Percentiles rank a stretch among this genome's conserved stretches.
Conservation (phyloP, 2,888 invertebrate species). For the Drepana falcataria region DNA sequence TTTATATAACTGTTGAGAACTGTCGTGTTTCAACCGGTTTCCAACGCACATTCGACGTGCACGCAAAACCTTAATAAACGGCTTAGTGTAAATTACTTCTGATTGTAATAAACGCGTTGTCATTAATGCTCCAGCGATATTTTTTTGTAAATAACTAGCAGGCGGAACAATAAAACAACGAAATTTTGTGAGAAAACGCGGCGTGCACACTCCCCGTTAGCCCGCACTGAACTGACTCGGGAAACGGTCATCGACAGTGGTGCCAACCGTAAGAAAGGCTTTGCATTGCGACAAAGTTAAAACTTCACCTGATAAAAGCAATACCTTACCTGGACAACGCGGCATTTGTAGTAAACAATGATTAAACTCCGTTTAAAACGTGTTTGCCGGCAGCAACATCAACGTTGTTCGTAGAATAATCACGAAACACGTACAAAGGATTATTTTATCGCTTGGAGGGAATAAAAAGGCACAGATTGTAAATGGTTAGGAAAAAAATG, state of each 20-base stretch:
- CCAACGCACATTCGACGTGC: slow-evolving; percentile 12
- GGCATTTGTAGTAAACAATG: background rate
- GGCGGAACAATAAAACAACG: slow-evolving; percentile 20
- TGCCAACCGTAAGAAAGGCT: slow-evolving; percentile 45
- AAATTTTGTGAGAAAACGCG: slow-evolving; percentile 7
- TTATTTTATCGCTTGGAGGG: slow-evolving; percentile 37
- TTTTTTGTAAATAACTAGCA: slow-evolving; percentile 21
- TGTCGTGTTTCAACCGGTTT: slow-evolving; percentile 39
- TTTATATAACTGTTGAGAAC: slow-evolving; percentile 60
- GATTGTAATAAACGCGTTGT: slow-evolving; percentile 9
- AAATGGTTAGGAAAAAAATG: slow-evolving; percentile 31
- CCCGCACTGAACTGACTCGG: slow-evolving; percentile 38
- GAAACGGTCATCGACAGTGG: slow-evolving; percentile 23
- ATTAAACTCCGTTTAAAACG: slow-evolving; percentile 1
- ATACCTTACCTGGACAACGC: slow-evolving; percentile 8
- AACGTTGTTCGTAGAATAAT: slow-evolving; percentile 28
- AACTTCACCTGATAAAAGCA: slow-evolving; percentile 1
- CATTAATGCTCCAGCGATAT: slow-evolving; percentile 26
- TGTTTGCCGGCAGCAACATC: slow-evolving; percentile 2
- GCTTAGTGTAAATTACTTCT: background rate
- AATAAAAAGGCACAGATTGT: slow-evolving; percentile 46
- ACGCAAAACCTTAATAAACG: slow-evolving; percentile 3
- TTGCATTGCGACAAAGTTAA: slow-evolving; percentile 13
- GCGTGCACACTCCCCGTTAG: slow-evolving; percentile 33
- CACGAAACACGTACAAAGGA: slow-evolving; percentile 47